phyloP scores from a whole-genome alignment of 1,140 invertebrate species.

The Ganaspis sp. region DNA sequence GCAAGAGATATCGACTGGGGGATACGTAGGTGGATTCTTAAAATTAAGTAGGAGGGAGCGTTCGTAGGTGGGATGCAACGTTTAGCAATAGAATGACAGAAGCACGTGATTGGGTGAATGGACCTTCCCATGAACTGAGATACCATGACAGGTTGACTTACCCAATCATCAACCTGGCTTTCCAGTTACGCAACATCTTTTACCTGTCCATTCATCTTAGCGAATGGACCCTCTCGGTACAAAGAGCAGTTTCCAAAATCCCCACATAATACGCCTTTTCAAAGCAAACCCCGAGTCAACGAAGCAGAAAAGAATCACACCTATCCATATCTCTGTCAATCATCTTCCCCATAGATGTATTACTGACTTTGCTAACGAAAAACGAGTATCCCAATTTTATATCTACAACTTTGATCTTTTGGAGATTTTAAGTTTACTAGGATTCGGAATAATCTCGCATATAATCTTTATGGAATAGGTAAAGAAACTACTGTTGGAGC shows the following conservation, averaged over 20 bases:
- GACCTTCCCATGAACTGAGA: conserved; percentile 16
- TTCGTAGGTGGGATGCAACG: conserved; percentile 27
- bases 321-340: neutral
- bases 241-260: neutral
- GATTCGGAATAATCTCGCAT: too few relatives aligned
- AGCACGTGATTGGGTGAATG: conserved; percentile 31
- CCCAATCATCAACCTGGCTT: conserved; percentile 17
- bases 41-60: conserved; percentile 30
- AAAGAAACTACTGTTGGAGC: too few relatives aligned
- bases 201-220: conserved; percentile 5
- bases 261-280: neutral
- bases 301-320: neutral
- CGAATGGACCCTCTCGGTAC: neutral
- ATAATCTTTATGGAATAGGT: too few relatives aligned
- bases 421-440: too few relatives aligned
- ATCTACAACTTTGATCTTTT: too few relatives aligned
- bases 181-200: neutral
- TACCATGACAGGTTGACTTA: conserved; percentile 30
- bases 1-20: conserved; percentile 25
- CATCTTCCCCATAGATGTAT: too few relatives aligned
- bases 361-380: too few relatives aligned
- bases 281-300: neutral
- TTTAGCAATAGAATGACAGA: conserved; percentile 28
- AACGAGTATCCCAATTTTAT: too few relatives aligned
- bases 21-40: conserved; percentile 28